These are phyloP conservation scores for Busseola fusca DNA, from an alignment of 2,888 invertebrate species.

Conservation along the genomic window DNA sequence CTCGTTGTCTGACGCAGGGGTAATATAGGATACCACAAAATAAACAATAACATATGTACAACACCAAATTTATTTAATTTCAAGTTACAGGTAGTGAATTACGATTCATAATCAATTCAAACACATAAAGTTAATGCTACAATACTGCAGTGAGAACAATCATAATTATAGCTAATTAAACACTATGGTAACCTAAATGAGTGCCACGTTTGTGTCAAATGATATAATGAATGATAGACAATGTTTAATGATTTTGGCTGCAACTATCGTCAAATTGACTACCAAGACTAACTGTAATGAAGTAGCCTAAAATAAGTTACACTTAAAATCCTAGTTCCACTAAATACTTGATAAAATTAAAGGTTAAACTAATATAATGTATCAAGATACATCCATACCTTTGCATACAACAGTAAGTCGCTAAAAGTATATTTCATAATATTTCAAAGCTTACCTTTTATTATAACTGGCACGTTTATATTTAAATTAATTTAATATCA, in stretches of 20 bases:
- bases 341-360: not conserved
- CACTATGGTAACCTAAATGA: not conserved
- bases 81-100: not conserved
- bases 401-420: not conserved
- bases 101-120: not conserved
- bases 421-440: not conserved
- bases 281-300: not conserved
- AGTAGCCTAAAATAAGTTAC: not conserved
- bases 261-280: not conserved
- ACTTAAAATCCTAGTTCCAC: not conserved
- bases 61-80: conserved; percentile 10
- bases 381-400: not conserved
- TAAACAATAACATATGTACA: conserved; percentile 6
- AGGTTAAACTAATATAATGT: not conserved
- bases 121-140: not conserved
- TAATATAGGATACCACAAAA: conserved; percentile 5
- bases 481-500: not conserved
- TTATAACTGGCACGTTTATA: not conserved
- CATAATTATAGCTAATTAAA: not conserved
- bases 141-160: not conserved
- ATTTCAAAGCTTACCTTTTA: not conserved
- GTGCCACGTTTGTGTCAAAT: not conserved
- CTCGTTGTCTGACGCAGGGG: too few relatives aligned
- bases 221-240: not conserved
- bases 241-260: conserved; percentile 4